Base-by-base conservation (phyloP, 2,888 invertebrate species). In the Prenolepis imparis region DNA sequence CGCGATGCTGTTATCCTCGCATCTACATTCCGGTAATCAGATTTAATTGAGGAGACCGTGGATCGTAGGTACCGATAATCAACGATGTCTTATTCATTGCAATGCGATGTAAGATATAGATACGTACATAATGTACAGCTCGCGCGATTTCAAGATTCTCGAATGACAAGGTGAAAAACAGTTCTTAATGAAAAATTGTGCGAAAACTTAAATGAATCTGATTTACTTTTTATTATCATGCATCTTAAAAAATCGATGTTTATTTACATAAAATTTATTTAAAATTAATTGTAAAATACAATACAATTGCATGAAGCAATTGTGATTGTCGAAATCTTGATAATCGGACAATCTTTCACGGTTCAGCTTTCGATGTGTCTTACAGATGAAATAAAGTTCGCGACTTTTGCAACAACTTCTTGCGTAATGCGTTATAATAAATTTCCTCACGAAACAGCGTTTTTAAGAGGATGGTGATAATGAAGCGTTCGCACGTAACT, bases 41-140 rank as follows among this genome's bases (percentile, higher is more conserved):
- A 72, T 80, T 80, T 80, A 80, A 80, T 80, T 80, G 78, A 78
- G 36, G 36, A 61, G 77, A 63, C 39, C 39, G 55, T 41, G 44
- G 59, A 77, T 61, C 78, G 77, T n/a, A 24, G n/a, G n/a, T 48
- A n/a, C n/a, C 41, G 82, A 36, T 12, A 41, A 63, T 39, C 61
- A 48, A n/a, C 36, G 63, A 80, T 41, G 81, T 82, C 63, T 74
- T 64, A 63, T 63, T 81, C 48, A 44, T 73, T 44, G 48, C n/a
- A 59, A 59, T 9, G 41, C 57, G 55, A 41, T 41, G 21, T 36
- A 39, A 66, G 66, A 77, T 39, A 66, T 21, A 21, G 48, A 74
- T 63, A 36, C 28, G 28, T 28, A 36, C 74, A 61, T 63, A 8
- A 0, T 11, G 18, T 15, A 11, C 63, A 8, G 5, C 24, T 18